Conservation (phyloP, 2,113 vertebrate genomes). For the Halichoeres trimaculatus region DNA sequence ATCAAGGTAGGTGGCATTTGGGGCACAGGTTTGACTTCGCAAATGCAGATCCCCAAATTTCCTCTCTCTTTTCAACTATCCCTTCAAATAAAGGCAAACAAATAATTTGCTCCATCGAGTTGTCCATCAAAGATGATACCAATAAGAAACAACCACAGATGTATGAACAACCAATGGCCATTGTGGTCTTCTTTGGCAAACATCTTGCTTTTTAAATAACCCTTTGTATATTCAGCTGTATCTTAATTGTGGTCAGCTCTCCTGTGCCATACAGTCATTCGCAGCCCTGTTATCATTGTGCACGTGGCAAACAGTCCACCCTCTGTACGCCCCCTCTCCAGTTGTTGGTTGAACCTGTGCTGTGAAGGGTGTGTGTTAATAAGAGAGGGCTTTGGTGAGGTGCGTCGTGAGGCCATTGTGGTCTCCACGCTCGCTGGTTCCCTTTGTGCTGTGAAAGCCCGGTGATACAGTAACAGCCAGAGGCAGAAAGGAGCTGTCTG, state of each 20-base stretch:
- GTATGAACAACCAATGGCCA: constrained; percentile 1
- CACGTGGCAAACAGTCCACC: constrained; percentile 49
- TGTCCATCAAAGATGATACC: background rate
- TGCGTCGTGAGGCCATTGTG: constrained; percentile 72
- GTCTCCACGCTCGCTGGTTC: constrained; percentile 76
- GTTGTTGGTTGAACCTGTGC: constrained; percentile 51
- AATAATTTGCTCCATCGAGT: background rate
- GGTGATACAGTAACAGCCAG: constrained; percentile 81
- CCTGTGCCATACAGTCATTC: constrained; percentile 51
- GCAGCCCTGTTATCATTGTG: constrained; percentile 55
- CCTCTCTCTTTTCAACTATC: no score
- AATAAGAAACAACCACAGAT: constrained; percentile 1
- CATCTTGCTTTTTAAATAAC: constrained; percentile 21
- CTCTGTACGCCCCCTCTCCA: constrained; percentile 39
- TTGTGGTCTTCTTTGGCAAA: constrained; percentile 35
- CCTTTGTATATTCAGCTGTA: constrained; percentile 63
- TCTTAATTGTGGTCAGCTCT: constrained; percentile 47
- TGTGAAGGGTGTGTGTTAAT: constrained; percentile 69
- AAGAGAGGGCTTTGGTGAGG: constrained; percentile 69
- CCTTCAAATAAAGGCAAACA: no score
- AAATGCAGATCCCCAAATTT: no score
- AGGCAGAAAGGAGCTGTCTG: constrained; percentile 89
- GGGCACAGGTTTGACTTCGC: no score
- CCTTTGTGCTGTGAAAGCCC: constrained; percentile 84
- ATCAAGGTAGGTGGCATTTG: no score